Base-by-base conservation (phyloP, 2,888 invertebrate genomes). In the Conchocele bisecta region DNA sequence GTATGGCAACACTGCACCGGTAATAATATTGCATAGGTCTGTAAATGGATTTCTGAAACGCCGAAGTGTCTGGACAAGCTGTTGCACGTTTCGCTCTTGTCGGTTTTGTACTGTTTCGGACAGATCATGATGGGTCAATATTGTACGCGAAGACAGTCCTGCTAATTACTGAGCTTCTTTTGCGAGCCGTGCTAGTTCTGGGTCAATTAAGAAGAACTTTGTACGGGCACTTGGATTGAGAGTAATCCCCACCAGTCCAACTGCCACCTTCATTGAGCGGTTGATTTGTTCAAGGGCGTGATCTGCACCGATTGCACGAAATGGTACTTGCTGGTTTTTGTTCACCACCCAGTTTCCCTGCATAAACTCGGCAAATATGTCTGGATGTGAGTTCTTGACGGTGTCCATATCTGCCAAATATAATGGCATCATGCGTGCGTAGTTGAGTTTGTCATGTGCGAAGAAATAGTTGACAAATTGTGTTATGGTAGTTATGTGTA, bases 321-420 rank as follows among this genome's bases (percentile, higher is more conserved):
- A 50, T 13, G 56, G 53, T 3, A 54, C 35, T n/a, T n/a, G n/a
- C n/a, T 17, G n/a, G 22, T 51, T 54, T 33, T 31, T 63, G 33
- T 61, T 61, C 35, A 64, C 64, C 2, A 64, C 39, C 54, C 56
- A 64, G 26, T 54, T 64, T 31, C 64, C 64, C 15, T n/a, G n/a
- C 11, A 13, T 35, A 31, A 64, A 54, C 41, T 56, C 37, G 11
- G 42, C 15, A 37, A 46, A 64, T 5, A 56, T 26, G 7, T 37
- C 44, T 13, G 56, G 46, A 13, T 48, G 44, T 3, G 5, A 22
- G 13, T 53, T 20, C 46, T 44, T 6, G 9, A 46, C 11, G 15
- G 53, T 15, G 11, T 17, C 22, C 46, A 64, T 64, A 44, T 64
- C 54, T 22, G 44, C 41, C 15, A 63, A n/a, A 17, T 54, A 63